Conservation (phyloP, 1,140 invertebrate genomes). For the Heliconius congener region DNA sequence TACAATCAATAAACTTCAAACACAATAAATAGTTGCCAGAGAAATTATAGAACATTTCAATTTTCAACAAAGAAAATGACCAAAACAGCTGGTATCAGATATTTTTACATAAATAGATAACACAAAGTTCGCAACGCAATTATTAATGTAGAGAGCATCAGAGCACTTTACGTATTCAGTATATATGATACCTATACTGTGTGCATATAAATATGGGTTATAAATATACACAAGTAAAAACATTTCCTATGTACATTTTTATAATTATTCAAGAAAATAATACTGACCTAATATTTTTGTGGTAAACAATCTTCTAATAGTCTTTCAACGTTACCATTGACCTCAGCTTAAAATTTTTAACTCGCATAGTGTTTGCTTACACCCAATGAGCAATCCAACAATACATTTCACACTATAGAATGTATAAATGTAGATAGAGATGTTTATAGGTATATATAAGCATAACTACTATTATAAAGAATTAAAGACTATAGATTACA, state of each 20-base stretch:
- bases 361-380: not conserved
- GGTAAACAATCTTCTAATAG: not conserved
- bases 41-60: not conserved
- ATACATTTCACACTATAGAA: not conserved
- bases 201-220: not conserved
- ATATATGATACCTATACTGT: not conserved
- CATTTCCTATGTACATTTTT: not conserved
- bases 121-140: slow-evolving; percentile 21
- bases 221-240: slow-evolving; percentile 3
- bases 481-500: not conserved
- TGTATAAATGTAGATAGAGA: not conserved
- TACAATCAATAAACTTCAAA: not conserved
- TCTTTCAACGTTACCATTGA: not conserved
- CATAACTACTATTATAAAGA: not conserved
- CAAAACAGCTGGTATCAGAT: slow-evolving; percentile 9
- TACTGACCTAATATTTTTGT: slow-evolving; percentile 3
- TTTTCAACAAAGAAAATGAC: not conserved
- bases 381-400: slow-evolving; percentile 1
- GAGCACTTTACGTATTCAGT: not conserved
- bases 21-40: not conserved
- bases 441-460: no score
- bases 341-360: not conserved
- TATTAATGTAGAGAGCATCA: slow-evolving; percentile 1
- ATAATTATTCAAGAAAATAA: not conserved
- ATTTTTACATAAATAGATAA: slow-evolving; percentile 25